Evolutionary conservation across 1,140 invertebrate genomes (phyloP), one percentile per base, ranked within the genome.

Genomic region (Papilio dardanus): DNA sequence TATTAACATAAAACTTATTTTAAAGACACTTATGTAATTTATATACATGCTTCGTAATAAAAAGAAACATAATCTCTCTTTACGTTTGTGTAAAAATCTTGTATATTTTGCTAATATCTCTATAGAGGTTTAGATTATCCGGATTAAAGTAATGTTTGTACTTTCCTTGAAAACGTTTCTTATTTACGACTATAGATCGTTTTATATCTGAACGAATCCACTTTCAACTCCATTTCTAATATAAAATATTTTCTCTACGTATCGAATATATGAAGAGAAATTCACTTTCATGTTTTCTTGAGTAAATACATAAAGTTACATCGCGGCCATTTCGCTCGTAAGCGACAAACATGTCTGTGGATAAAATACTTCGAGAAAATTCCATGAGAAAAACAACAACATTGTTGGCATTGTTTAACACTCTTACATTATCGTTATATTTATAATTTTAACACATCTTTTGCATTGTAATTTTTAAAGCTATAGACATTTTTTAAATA

Each of bases 251-350:
- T 50, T 73, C 33, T 19, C 1, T 73, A 73, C 71, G 24, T 73
- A 21, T 54, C 16, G 46, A 33, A 37, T n/a, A 69, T 40, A 40
- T 69, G 6, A 69, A 12, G 67, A 33, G 33, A 42, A 69, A 33
- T 71, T 71, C 69, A 50, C 71, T 73, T 73, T 58, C 71, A 31
- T 35, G 71, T 54, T 73, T 54, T 33, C 31, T 73, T 42, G 67
- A 24, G 67, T 69, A 69, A 69, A 71, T 73, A 73, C 54, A 62
- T 73, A 73, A 73, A 73, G 71, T 73, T 54, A 73, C 71, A 35
- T 73, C 71, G 31, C 30, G 71, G 46, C 28, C 42, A 33, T 73
- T 73, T 21, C 71, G 71, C 46, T 58, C 71, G 71, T 73, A 73
- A 73, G 46, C 31, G 71, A 73, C 46, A 58, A 73, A 58, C 71